Conservation (phyloP, 2,113 vertebrate genomes). For the Tachuris rubrigastra region DNA sequence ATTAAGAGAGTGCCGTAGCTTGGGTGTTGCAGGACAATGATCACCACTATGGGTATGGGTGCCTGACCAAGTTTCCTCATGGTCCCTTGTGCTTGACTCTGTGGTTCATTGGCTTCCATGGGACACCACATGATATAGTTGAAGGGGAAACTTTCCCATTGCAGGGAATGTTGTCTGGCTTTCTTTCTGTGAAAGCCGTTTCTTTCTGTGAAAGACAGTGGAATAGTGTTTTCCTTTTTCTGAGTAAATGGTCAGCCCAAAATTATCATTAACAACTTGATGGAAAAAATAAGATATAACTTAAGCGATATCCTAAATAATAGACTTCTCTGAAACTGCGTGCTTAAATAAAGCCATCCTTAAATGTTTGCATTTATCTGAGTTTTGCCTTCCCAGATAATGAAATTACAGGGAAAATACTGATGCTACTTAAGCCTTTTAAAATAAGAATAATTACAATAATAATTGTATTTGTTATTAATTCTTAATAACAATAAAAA, state of each 20-base stretch:
- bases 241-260: neutral
- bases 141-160: neutral
- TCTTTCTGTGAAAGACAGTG: neutral
- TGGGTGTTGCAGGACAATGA: neutral
- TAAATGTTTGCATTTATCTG: neutral
- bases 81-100: neutral
- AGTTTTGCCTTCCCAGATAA: neutral
- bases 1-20: rapidly evolving
- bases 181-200: neutral
- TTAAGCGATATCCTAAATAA: neutral
- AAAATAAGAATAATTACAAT: neutral
- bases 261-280: neutral
- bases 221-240: neutral
- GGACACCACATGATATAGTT: neutral
- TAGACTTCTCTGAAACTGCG: neutral
- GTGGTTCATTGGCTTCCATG: rapidly evolving
- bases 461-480: neutral
- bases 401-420: neutral
- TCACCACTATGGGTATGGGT: neutral
- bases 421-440: neutral
- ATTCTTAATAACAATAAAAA: neutral
- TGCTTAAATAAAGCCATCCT: neutral
- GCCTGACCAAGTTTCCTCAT: neutral
- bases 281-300: neutral
- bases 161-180: neutral